Percentiles rank a stretch among this genome's conserved stretches.
Conservation (phyloP, 2,888 invertebrate genomes). For the Dasypolia templi region DNA sequence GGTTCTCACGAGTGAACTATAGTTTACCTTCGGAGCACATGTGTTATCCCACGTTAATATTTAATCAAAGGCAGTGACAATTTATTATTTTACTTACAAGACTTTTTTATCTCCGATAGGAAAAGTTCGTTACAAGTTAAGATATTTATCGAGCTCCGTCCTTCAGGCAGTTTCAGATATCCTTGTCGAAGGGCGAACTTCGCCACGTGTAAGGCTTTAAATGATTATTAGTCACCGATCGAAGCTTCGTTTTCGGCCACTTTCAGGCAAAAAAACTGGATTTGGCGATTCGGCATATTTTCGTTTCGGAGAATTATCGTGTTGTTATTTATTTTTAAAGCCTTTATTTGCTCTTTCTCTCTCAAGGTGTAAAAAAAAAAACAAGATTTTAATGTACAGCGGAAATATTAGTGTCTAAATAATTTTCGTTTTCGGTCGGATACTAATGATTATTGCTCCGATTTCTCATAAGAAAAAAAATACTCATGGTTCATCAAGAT, state of each 20-base stretch:
- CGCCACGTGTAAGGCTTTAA: constrained; percentile 3
- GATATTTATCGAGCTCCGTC: not conserved
- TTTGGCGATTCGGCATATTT: too few species aligned
- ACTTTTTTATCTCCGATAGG: constrained; percentile 1
- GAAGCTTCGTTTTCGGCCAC: too few species aligned
- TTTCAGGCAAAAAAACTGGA: too few species aligned
- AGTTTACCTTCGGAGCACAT: constrained; percentile 66
- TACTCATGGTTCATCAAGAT: not conserved
- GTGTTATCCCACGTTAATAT: constrained; percentile 66
- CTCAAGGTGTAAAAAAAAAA: too few species aligned
- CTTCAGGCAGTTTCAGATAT: not conserved
- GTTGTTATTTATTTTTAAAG: too few species aligned
- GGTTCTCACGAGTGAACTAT: constrained; percentile 75
- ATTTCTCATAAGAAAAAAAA: not conserved
- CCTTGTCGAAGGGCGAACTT: not conserved
- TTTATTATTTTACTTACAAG: constrained; percentile 9
- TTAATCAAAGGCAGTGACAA: constrained; percentile 51
- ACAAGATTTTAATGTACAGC: too few species aligned
- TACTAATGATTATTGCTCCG: constrained; percentile 1
- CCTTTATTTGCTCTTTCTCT: too few species aligned
- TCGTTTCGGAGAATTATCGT: too few species aligned
- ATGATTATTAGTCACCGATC: too few species aligned
- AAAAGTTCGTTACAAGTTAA: not conserved
- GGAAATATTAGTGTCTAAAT: too few species aligned
- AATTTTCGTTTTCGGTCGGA: too few species aligned